Evolutionary conservation across 2,113 vertebrate genomes (phyloP).

Genomic region (Marmota monax): DNA sequence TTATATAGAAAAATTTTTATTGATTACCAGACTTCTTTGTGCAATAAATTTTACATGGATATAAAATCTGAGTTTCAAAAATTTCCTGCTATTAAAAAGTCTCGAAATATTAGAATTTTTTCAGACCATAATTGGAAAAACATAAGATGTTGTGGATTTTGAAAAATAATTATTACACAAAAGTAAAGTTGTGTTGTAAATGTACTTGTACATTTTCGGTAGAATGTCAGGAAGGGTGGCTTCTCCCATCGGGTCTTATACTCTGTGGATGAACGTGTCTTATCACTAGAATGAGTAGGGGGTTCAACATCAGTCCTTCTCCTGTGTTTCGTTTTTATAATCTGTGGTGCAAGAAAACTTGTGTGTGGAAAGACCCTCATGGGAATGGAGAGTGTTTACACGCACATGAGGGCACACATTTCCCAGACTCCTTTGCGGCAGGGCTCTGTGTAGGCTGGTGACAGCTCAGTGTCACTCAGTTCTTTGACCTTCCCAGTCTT

Average conservation of each 20-base stretch:
- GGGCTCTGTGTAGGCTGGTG: too few relatives aligned
- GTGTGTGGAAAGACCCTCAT: not conserved
- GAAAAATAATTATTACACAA: not conserved
- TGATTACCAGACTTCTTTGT: not conserved
- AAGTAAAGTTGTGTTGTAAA: slow-evolving; percentile 4
- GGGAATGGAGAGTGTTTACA: not conserved
- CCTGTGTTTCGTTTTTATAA: slow-evolving; percentile 15
- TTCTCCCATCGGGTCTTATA: not conserved
- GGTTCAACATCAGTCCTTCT: not conserved
- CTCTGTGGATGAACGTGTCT: not conserved
- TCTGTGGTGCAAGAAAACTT: not conserved
- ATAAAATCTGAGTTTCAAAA: not conserved
- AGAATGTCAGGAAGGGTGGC: not conserved
- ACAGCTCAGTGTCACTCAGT: not conserved
- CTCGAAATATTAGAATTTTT: not conserved
- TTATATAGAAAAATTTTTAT: not conserved
- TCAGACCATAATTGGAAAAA: not conserved
- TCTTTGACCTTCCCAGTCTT: not conserved
- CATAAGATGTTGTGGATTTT: not conserved
- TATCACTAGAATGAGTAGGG: not conserved
- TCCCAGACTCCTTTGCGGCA: too few relatives aligned
- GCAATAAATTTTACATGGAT: not conserved
- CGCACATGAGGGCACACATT: too few relatives aligned
- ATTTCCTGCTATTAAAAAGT: not conserved
- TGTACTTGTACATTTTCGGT: not conserved